phyloP scores from a whole-genome alignment of 2,888 invertebrate genomes.

The Dusona sp. region DNA sequence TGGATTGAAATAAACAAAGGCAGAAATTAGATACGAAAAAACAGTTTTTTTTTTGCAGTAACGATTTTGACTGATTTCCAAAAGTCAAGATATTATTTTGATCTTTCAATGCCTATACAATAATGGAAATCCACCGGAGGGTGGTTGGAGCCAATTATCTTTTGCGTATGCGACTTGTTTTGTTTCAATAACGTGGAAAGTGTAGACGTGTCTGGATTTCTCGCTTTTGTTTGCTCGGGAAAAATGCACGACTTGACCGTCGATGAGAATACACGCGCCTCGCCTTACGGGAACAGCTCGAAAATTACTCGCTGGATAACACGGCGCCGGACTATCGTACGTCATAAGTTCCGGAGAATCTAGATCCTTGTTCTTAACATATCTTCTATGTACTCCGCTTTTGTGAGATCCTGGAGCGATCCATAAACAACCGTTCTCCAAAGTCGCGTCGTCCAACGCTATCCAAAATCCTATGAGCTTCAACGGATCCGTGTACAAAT shows the following conservation, averaged over 20 bases:
- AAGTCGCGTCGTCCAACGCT: slow-evolving; percentile 96
- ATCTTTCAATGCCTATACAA: slow-evolving; percentile 87
- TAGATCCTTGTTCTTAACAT: slow-evolving; percentile 90
- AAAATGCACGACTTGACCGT: slow-evolving; percentile 97
- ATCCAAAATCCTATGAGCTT: slow-evolving; percentile 97
- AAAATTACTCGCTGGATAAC: slow-evolving; percentile 91
- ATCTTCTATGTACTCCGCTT: slow-evolving; percentile 91
- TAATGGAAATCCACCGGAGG: slow-evolving; percentile 89
- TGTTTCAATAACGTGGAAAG: slow-evolving; percentile 96
- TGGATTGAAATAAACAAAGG: neutral
- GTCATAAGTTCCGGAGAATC: slow-evolving; percentile 87
- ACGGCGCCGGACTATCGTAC: slow-evolving; percentile 89
- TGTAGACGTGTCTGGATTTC: slow-evolving; percentile 96
- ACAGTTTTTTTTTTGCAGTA: neutral
- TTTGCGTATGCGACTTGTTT: slow-evolving; percentile 90
- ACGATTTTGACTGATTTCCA: slow-evolving; percentile 4
- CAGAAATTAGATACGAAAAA: neutral
- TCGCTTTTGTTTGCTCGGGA: slow-evolving; percentile 94
- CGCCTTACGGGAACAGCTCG: slow-evolving; percentile 92
- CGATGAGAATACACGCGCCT: slow-evolving; percentile 95
- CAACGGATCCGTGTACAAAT: slow-evolving; percentile 93
- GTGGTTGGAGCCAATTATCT: slow-evolving; percentile 95
- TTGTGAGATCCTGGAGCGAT: slow-evolving; percentile 97
- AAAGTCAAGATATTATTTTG: neutral
- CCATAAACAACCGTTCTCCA: slow-evolving; percentile 98